Base-by-base conservation (phyloP, 2,797 vertebrate genomes). In the Neosalanx taihuensis region DNA sequence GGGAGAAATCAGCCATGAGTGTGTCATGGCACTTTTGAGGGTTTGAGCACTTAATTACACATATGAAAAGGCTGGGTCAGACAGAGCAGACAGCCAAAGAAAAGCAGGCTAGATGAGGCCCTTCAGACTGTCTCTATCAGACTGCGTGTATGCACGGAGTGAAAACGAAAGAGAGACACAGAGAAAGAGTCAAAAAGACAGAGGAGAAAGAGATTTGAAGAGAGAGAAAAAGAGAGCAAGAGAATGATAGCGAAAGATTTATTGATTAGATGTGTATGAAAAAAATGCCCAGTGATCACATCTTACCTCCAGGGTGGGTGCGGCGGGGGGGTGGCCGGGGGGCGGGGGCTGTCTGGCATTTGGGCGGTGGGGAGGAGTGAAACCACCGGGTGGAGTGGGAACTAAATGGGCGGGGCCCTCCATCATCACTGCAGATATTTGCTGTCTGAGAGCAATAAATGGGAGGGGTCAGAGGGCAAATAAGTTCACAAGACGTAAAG, bases 401-500 rank as follows among this genome's bases (percentile, higher is more conserved):
- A 90, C 82, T 75, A 37, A 81, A 65, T 57, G 67, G 81, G 77
- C 17, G 63, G 70, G 74, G 72, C 72, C 81, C 78, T 82, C 79
- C 79, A 74, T 88, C 87, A 81, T 91, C 91, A 92, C 92, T 92
- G 89, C 90, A 92, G 89, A 90, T 88, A 92, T 93, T 94, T 92
- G 93, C 91, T 92, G 90, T 90, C 91, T 85, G 88, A 74, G 77
- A 89, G 82, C 86, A 84, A 92, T 69, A 85, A 89, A 92, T 88
- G 89, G 86, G 74, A 79, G 88, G 86, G 93, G 93, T 93, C 93
- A 90, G 77, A 92, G 94, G 93, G 93, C 91, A 90, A 91, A 91
- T 90, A 92, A 91, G 92, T 95, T 94, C 94, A 92, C 93, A 95
- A 92, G 88, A 91, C 91, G 84, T 83, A 18, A 6, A 23, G 73